Conservation (phyloP, 2,113 vertebrate genomes). For the Procavia capensis region DNA sequence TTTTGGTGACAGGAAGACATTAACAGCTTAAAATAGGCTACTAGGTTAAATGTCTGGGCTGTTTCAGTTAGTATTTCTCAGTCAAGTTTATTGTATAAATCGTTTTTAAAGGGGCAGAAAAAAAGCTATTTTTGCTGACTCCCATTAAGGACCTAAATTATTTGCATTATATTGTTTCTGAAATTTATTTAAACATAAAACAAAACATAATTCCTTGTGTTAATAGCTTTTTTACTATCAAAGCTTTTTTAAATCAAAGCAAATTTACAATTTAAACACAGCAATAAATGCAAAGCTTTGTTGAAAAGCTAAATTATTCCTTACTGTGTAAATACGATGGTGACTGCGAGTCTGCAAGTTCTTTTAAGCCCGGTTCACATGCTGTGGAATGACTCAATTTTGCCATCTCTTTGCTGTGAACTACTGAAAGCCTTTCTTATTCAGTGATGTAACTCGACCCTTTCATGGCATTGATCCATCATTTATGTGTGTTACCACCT, state of each 20-base stretch:
- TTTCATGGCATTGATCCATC: background rate
- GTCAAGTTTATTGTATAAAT: background rate
- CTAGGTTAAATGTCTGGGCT: background rate
- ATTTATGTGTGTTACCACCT: background rate
- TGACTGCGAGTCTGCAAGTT: background rate
- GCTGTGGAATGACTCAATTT: background rate
- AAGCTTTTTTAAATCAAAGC: conserved; percentile 47
- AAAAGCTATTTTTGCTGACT: background rate
- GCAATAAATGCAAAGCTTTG: background rate
- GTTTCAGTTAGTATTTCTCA: background rate
- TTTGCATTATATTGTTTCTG: conserved; percentile 17
- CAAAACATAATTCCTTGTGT: background rate
- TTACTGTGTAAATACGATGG: background rate
- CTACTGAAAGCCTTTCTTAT: background rate
- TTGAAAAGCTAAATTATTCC: background rate
- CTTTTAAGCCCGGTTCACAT: background rate
- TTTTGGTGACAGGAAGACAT: background rate
- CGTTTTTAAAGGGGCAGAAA: background rate
- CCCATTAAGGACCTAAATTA: background rate
- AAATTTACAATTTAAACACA: conserved; percentile 21
- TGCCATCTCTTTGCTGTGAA: background rate
- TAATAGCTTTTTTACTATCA: background rate
- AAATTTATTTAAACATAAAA: conserved; percentile 16
- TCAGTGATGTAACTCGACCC: background rate
- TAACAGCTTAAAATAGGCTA: background rate